Evolutionary conservation across 1,140 invertebrate species (phyloP).

Genomic region (Zophobas morio): DNA sequence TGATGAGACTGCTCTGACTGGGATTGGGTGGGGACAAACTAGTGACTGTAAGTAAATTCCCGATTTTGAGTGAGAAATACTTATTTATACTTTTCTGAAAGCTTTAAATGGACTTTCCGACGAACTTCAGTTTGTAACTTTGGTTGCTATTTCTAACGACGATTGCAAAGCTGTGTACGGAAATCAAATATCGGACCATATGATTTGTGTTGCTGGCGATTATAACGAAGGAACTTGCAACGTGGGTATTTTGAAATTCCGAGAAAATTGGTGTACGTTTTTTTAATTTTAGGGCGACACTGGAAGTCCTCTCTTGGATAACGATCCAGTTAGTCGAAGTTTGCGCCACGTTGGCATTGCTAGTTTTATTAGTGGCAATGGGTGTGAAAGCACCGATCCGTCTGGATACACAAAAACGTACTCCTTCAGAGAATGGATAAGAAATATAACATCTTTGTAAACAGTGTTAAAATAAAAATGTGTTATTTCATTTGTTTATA

Average conservation of each 20-base stretch:
- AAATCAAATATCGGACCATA: conserved; percentile 25
- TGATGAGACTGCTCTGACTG: conserved; percentile 5
- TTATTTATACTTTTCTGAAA: neutral
- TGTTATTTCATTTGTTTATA: no score
- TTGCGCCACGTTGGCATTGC: conserved; percentile 16
- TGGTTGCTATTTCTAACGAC: conserved; percentile 13
- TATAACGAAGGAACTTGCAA: conserved; percentile 26
- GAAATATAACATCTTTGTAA: conserved; percentile 24
- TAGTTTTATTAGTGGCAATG: conserved; percentile 21
- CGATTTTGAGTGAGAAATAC: neutral
- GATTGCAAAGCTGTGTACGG: conserved; percentile 34
- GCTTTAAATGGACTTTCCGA: conserved; percentile 10
- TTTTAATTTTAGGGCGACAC: neutral
- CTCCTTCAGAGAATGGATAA: conserved; percentile 24
- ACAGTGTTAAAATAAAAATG: neutral
- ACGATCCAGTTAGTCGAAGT: conserved; percentile 13
- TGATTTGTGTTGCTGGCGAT: conserved; percentile 20
- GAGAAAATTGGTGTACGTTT: neutral
- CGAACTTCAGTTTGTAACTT: conserved; percentile 5
- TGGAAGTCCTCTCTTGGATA: conserved; percentile 17
- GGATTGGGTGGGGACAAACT: conserved; percentile 32
- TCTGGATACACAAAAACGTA: conserved; percentile 32
- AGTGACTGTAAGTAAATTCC: conserved; percentile 20
- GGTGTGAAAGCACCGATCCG: conserved; percentile 16
- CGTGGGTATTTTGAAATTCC: neutral